These are phyloP conservation scores for Gobiocypris rarus DNA, from an alignment of 2,113 vertebrate genomes.

Conservation along the genomic window DNA sequence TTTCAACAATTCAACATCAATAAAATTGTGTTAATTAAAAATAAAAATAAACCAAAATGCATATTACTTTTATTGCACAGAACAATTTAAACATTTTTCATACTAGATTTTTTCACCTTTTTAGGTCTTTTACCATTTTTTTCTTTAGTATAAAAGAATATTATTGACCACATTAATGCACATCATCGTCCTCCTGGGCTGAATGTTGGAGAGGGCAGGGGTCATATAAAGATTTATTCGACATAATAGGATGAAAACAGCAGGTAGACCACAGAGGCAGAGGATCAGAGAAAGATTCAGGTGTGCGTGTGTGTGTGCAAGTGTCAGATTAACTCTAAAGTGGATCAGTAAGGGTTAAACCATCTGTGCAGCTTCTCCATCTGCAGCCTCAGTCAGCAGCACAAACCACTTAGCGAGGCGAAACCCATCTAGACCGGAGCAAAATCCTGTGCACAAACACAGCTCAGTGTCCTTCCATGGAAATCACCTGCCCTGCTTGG, in stretches of 20 bases:
- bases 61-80: conserved; percentile 85
- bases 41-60: conserved; percentile 72
- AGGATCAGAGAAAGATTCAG: conserved; percentile 43
- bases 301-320: conserved; percentile 7
- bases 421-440: conserved; percentile 39
- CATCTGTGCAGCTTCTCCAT: conserved; percentile 43
- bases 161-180: conserved; percentile 75
- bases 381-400: conserved; percentile 32
- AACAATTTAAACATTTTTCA: conserved; percentile 79
- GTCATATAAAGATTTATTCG: conserved; percentile 37
- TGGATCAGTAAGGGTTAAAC: conserved; percentile 35
- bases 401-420: conserved; percentile 39
- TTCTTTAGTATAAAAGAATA: conserved; percentile 74
- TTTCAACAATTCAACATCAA: conserved; percentile 84
- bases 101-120: conserved; percentile 73
- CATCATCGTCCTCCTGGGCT: conserved; percentile 71
- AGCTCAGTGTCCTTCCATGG: conserved; percentile 19
- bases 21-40: conserved; percentile 78
- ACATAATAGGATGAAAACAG: conserved; percentile 21
- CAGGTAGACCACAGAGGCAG: conserved; percentile 38
- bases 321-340: conserved; percentile 34
- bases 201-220: conserved; percentile 57
- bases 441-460: conserved; percentile 25
- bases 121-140: conserved; percentile 55
- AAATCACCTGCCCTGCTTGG: conserved; percentile 18